A percentile compares a stretch with the other conserved stretches of the same genome.
phyloP scores from a whole-genome alignment of 2,113 vertebrate genomes.

The Hyaena hyaena region DNA sequence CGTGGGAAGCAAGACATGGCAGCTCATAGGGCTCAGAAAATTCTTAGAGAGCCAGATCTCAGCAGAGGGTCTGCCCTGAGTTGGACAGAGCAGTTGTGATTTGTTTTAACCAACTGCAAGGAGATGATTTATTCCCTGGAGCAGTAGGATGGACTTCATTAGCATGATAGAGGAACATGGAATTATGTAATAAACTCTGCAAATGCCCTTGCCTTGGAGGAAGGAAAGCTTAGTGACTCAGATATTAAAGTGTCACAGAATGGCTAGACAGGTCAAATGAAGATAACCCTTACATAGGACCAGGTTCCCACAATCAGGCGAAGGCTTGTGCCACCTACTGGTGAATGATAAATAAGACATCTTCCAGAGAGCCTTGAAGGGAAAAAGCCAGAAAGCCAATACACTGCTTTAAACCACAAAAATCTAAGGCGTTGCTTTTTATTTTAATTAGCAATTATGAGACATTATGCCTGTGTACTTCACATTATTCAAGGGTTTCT shows the following conservation, averaged over 20 bases:
- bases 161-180: conserved; percentile 3
- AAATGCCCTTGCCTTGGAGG: conserved; percentile 21
- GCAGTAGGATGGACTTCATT: background rate
- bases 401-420: background rate
- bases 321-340: background rate
- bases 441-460: conserved; percentile 36
- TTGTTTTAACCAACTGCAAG: background rate
- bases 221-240: conserved; percentile 16
- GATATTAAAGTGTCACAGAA: conserved; percentile 24
- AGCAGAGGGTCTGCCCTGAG: background rate
- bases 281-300: background rate
- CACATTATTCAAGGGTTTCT: background rate
- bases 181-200: conserved; percentile 13
- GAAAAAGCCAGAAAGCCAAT: background rate
- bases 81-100: background rate
- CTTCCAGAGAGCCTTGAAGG: background rate
- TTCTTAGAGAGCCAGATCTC: background rate
- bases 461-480: background rate
- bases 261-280: conserved; percentile 15
- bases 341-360: background rate
- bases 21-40: background rate
- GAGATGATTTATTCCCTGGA: conserved; percentile 36
- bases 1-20: background rate
- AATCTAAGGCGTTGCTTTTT: conserved; percentile 6
- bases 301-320: background rate